Evolutionary conservation across 2,113 vertebrate species (phyloP).

Genomic region (Vanacampus margaritifer): DNA sequence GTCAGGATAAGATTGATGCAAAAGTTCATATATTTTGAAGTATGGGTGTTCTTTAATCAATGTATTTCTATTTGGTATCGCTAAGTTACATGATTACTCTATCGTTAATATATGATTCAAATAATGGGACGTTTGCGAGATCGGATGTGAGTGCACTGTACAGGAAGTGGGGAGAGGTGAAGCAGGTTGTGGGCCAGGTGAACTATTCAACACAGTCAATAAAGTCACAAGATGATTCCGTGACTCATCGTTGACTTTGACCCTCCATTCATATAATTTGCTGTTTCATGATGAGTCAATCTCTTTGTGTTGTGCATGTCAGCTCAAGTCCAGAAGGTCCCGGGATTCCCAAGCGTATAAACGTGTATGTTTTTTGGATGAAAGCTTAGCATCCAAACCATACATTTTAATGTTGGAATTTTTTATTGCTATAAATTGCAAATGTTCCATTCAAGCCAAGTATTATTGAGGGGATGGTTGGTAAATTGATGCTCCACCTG

Average conservation of each 20-base stretch:
- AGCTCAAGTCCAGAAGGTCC: constrained; percentile 18
- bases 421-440: no score
- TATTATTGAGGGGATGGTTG: background rate
- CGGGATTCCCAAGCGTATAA: constrained; percentile 43
- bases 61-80: no score
- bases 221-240: constrained; percentile 12
- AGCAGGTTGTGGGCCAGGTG: no score
- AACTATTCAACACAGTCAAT: constrained; percentile 1
- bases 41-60: no score
- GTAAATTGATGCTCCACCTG: background rate
- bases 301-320: background rate
- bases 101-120: no score
- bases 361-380: background rate
- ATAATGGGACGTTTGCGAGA: no score
- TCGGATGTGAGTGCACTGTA: no score
- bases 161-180: no score
- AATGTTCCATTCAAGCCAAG: background rate
- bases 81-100: no score
- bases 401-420: no score
- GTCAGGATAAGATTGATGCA: no score
- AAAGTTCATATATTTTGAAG: no score
- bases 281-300: constrained; percentile 44
- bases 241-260: constrained; percentile 35
- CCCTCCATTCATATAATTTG: constrained; percentile 1
- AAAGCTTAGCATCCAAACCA: background rate